phyloP scores from a whole-genome alignment of 1,140 invertebrate species.

The Panonychus citri region DNA sequence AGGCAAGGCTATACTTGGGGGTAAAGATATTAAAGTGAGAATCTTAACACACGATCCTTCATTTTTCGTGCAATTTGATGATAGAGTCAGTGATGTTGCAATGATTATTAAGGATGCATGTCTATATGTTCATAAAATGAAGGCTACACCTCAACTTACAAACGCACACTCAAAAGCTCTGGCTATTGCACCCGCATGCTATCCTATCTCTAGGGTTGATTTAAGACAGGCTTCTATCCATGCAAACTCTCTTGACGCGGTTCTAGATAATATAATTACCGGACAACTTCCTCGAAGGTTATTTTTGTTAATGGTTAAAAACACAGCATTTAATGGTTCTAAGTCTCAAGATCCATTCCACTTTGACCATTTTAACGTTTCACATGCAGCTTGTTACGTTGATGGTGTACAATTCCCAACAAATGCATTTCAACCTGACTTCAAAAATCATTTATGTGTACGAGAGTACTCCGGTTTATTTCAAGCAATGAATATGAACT shows the following conservation, averaged over 20 bases:
- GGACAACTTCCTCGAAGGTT: slow-evolving; percentile 9
- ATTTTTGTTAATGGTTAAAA: slow-evolving; percentile 6
- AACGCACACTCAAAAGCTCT: slow-evolving; percentile 7
- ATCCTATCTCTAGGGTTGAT: slow-evolving; percentile 9
- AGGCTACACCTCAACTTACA: not conserved
- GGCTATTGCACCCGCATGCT: not conserved
- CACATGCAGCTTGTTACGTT: slow-evolving; percentile 5
- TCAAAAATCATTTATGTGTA: not conserved
- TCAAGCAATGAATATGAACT: not conserved
- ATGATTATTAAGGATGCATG: slow-evolving; percentile 13
- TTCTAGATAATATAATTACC: slow-evolving; percentile 12
- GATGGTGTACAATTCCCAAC: slow-evolving; percentile 2
- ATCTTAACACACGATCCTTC: not conserved
- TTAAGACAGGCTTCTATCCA: slow-evolving; percentile 11
- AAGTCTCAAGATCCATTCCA: slow-evolving; percentile 3
- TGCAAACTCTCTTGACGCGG: slow-evolving; percentile 4
- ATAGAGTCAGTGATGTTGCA: slow-evolving; percentile 15
- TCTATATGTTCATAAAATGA: not conserved
- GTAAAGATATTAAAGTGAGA: not conserved
- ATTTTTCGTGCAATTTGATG: slow-evolving; percentile 15
- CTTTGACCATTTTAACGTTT: not conserved
- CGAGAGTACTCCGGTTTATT: slow-evolving; percentile 2
- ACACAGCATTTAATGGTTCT: slow-evolving; percentile 6
- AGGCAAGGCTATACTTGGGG: not conserved
- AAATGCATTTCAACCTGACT: slow-evolving; percentile 2